phyloP scores from a whole-genome alignment of 2,113 vertebrate species.

The Misgurnus mizolepis region DNA sequence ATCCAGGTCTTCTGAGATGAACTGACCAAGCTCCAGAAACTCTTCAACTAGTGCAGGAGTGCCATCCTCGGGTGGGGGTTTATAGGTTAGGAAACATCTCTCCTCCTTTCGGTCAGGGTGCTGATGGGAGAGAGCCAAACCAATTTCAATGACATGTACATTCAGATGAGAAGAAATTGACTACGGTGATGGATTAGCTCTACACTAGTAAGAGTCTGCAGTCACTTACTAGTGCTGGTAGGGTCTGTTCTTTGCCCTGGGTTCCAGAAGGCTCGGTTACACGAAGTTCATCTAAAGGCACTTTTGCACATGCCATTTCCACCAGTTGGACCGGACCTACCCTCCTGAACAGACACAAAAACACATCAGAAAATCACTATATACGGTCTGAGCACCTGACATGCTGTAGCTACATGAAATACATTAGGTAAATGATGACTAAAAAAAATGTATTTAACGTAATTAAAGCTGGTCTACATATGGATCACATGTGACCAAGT shows the following conservation, averaged over 20 bases:
- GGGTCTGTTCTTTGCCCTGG: conserved; percentile 78
- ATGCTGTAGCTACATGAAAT: not conserved
- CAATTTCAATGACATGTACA: not conserved
- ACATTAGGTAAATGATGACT: not conserved
- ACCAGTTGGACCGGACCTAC: not conserved
- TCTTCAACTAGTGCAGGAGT: conserved; percentile 85
- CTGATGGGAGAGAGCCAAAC: conserved; percentile 65
- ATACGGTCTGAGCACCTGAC: not conserved
- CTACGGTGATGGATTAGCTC: not conserved
- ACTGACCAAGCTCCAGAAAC: conserved; percentile 87
- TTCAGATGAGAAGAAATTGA: not conserved
- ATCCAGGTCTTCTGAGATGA: conserved; percentile 88
- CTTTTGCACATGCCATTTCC: conserved; percentile 69
- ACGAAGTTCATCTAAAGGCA: conserved; percentile 90
- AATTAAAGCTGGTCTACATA: not conserved
- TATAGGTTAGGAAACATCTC: conserved; percentile 88
- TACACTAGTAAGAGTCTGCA: not conserved
- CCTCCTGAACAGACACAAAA: not conserved
- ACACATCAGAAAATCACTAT: not conserved
- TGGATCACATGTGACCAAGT: too few relatives aligned
- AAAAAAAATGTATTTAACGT: not conserved
- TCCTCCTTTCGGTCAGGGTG: conserved; percentile 87
- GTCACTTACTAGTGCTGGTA: conserved; percentile 87
- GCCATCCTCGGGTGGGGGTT: conserved; percentile 77
- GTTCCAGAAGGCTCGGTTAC: conserved; percentile 77